These are phyloP conservation scores for Pyralis farinalis DNA, from an alignment of 2,888 invertebrate genomes.

Conservation along the genomic window DNA sequence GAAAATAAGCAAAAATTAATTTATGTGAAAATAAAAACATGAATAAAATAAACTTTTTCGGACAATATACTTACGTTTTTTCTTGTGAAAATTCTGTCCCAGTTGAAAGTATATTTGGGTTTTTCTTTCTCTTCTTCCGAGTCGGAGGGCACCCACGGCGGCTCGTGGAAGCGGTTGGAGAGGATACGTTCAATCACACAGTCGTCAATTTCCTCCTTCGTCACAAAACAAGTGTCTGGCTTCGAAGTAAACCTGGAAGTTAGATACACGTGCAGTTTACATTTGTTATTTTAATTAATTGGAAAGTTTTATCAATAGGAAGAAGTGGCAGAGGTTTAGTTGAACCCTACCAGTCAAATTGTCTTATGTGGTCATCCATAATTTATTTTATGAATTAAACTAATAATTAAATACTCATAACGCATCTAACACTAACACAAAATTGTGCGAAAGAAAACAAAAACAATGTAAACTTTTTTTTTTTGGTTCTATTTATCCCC, in stretches of 20 bases:
- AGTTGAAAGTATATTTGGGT: constrained; percentile 36
- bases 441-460: too few species aligned
- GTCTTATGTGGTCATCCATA: constrained; percentile 50
- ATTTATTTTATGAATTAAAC: constrained; percentile 18
- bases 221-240: constrained; percentile 37
- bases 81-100: constrained; percentile 46
- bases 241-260: constrained; percentile 38
- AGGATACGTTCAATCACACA: constrained; percentile 55
- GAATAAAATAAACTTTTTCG: too few species aligned
- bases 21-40: too few species aligned
- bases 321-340: too few species aligned
- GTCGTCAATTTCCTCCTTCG: constrained; percentile 44
- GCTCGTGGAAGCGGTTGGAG: constrained; percentile 50
- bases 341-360: constrained; percentile 52
- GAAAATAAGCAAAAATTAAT: too few species aligned
- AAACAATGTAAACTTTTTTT: too few species aligned
- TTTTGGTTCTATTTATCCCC: too few species aligned
- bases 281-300: background rate
- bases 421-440: too few species aligned
- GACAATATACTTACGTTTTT: constrained; percentile 40
- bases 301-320: too few species aligned
- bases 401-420: too few species aligned
- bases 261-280: too few species aligned
- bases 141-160: constrained; percentile 38
- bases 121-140: constrained; percentile 42